Conservation (phyloP, 1,140 invertebrate species). For the Probaryconus sp. region DNA sequence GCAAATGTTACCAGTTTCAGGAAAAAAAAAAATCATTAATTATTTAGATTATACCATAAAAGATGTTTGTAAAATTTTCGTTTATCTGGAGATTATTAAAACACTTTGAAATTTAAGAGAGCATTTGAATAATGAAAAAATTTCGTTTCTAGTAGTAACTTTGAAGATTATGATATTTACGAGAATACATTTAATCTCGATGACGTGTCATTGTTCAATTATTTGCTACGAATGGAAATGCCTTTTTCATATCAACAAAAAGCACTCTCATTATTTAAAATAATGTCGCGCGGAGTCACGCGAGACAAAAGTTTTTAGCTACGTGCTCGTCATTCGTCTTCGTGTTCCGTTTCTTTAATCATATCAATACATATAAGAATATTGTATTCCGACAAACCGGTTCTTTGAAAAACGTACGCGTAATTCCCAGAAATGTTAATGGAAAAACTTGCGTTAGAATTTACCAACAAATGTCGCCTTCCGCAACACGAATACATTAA, state of each 20-base stretch:
- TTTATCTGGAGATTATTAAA: no score
- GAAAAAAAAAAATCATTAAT: no score
- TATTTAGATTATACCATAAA: no score
- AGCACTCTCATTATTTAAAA: not conserved
- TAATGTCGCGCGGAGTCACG: constrained; percentile 6
- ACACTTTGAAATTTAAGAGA: no score
- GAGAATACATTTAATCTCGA: no score
- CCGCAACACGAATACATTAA: no score
- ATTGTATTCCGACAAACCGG: constrained; percentile 7
- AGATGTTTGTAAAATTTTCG: no score
- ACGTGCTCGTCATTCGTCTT: constrained; percentile 4
- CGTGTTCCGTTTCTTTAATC: constrained; percentile 15
- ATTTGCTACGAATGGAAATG: constrained; percentile 8
- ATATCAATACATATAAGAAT: not conserved
- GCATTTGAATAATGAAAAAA: no score
- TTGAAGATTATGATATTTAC: no score
- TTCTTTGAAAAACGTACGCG: not conserved
- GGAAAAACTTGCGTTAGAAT: not conserved
- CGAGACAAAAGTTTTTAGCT: constrained; percentile 14
- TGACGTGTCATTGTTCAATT: constrained; percentile 3
- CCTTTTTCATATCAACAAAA: no score
- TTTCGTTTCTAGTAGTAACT: no score
- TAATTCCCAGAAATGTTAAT: not conserved
- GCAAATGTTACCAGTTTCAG: no score
- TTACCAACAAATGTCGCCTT: not conserved